Percentiles rank a stretch among this genome's conserved stretches.
Evolutionary conservation across 2,888 invertebrate genomes (phyloP).

Genomic region (Chymomyza caudatula): DNA sequence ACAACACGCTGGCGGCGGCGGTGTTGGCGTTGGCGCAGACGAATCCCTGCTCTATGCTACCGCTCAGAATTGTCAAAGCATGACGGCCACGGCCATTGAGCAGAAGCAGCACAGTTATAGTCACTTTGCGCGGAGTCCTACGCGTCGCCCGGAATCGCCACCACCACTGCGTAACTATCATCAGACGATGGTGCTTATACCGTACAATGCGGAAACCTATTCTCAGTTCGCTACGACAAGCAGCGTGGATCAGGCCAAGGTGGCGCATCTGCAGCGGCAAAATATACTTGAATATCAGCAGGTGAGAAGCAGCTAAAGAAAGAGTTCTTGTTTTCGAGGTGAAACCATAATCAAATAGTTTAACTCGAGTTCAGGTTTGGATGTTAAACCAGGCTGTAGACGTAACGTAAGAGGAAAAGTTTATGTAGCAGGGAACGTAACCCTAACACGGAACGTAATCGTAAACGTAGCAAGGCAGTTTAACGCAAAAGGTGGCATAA

Average conservation of each 20-base stretch:
- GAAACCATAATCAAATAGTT: too few species aligned
- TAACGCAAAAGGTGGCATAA: too few species aligned
- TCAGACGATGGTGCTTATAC: conserved; percentile 84
- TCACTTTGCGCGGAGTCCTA: conserved; percentile 78
- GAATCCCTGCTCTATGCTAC: conserved; percentile 74
- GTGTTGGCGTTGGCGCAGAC: conserved; percentile 65
- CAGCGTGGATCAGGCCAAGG: conserved; percentile 71
- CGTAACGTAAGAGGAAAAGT: too few species aligned
- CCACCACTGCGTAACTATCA: conserved; percentile 85
- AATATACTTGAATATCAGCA: conserved; percentile 78
- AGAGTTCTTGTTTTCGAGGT: conserved; percentile 58
- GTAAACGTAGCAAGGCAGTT: too few species aligned
- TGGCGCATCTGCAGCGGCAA: conserved; percentile 76
- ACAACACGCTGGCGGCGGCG: conserved; percentile 63
- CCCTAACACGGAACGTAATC: too few species aligned
- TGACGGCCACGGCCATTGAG: conserved; percentile 68
- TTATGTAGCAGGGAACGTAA: too few species aligned
- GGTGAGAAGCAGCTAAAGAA: conserved; percentile 53
- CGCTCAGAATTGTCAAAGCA: conserved; percentile 76
- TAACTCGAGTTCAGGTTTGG: too few species aligned
- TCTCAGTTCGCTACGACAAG: conserved; percentile 76
- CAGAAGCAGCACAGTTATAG: conserved; percentile 73
- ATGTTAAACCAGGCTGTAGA: too few species aligned
- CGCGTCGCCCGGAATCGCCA: conserved; percentile 83
- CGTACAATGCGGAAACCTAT: conserved; percentile 80